Percentiles rank a stretch among this genome's conserved stretches.
These are phyloP conservation scores for human (Homo sapiens) DNA, from an alignment of 2,113 vertebrate genomes.

Conservation along the genomic window DNA sequence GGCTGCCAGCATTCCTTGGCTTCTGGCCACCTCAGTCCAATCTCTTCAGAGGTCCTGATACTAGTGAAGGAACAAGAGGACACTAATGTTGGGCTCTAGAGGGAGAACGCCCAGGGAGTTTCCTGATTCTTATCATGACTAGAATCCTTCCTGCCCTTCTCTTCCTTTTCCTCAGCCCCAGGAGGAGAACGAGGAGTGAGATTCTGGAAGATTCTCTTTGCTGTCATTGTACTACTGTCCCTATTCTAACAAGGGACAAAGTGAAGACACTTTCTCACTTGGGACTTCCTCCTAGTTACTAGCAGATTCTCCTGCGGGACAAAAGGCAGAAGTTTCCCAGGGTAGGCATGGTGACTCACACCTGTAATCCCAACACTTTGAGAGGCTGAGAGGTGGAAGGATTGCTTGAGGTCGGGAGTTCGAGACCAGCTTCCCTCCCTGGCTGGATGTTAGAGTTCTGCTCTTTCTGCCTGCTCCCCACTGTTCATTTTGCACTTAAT, in stretches of 20 bases:
- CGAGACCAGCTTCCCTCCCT: too few species aligned
- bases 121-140: background rate
- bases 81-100: background rate
- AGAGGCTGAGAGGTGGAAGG: too few species aligned
- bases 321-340: background rate
- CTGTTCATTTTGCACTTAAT: background rate
- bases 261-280: background rate
- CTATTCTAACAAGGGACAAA: background rate
- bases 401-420: too few species aligned
- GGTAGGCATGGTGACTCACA: too few species aligned
- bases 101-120: fast-evolving
- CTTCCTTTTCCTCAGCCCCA: background rate
- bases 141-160: background rate
- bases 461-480: fast-evolving
- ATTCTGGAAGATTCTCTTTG: background rate
- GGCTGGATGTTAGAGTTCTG: background rate
- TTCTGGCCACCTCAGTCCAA: background rate
- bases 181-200: background rate
- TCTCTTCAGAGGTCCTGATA: background rate
- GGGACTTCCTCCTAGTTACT: background rate
- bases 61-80: too few species aligned
- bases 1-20: background rate
- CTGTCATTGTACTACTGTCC: background rate
- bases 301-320: too few species aligned
- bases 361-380: too few species aligned